Conservation (phyloP, 2,797 vertebrate genomes). For the Pseudochromis fuscus region DNA sequence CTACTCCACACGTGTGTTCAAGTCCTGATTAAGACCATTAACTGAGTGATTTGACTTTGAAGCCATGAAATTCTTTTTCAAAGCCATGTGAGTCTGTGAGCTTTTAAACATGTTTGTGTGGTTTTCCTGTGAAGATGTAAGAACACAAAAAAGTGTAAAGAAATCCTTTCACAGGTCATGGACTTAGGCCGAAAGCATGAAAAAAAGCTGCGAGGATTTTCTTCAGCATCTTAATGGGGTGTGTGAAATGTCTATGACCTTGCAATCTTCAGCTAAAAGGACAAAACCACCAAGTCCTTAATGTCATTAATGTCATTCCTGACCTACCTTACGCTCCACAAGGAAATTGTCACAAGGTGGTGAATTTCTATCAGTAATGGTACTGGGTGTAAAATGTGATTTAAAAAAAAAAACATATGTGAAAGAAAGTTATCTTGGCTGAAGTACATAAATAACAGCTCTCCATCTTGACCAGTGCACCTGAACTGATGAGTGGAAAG, state of each 20-base stretch:
- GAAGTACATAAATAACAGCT: conserved; percentile 37
- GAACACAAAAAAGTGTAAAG: conserved; percentile 11
- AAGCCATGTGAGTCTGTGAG: not conserved
- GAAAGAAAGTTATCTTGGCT: conserved; percentile 37
- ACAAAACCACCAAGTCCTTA: conserved; percentile 40
- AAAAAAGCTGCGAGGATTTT: conserved; percentile 20
- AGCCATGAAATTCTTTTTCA: too few relatives aligned
- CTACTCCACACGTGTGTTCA: not conserved
- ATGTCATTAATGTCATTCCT: conserved; percentile 49
- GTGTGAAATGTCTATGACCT: conserved; percentile 43
- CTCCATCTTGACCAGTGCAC: conserved; percentile 52
- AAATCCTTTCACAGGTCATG: conserved; percentile 24
- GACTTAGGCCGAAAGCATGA: conserved; percentile 18
- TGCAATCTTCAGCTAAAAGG: conserved; percentile 24
- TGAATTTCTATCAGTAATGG: conserved; percentile 17
- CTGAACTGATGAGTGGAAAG: conserved; percentile 25
- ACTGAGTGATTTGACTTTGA: conserved; percentile 7
- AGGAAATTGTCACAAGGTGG: conserved; percentile 19
- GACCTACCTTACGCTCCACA: not conserved
- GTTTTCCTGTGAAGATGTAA: conserved; percentile 3
- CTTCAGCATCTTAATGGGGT: conserved; percentile 20
- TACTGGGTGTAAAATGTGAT: not conserved
- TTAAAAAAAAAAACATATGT: not conserved
- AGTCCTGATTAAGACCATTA: not conserved
- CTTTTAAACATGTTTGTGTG: conserved; percentile 2